These are phyloP conservation scores for Hippocampus guttulatus DNA, from an alignment of 2,113 vertebrate species.

Conservation along the genomic window DNA sequence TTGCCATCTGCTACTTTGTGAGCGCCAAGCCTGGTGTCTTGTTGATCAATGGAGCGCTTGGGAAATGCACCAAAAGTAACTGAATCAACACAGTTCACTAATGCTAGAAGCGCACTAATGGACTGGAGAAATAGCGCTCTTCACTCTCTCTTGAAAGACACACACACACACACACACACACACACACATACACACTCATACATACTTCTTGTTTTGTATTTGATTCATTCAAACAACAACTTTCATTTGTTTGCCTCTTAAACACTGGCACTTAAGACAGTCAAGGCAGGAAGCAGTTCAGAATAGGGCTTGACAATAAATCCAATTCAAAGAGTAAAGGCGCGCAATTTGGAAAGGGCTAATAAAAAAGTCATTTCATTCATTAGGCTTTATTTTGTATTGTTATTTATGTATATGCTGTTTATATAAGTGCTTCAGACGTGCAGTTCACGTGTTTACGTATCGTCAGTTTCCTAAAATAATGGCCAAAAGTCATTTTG, in stretches of 20 bases:
- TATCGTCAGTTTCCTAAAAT: too few relatives aligned
- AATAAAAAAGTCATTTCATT: too few relatives aligned
- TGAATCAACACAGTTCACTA: constrained; percentile 43
- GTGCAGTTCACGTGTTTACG: too few relatives aligned
- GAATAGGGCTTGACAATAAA: too few relatives aligned
- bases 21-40: constrained; percentile 45
- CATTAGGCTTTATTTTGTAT: too few relatives aligned
- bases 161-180: background rate
- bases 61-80: constrained; percentile 58
- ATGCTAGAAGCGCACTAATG: constrained; percentile 59
- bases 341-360: too few relatives aligned
- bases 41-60: constrained; percentile 49
- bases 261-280: constrained; percentile 20
- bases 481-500: too few relatives aligned
- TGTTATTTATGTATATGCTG: too few relatives aligned
- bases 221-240: constrained; percentile 53
- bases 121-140: constrained; percentile 42
- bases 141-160: constrained; percentile 10
- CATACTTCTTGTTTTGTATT: constrained; percentile 36
- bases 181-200: background rate
- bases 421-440: too few relatives aligned
- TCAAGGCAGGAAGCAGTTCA: too few relatives aligned
- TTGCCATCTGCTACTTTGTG: constrained; percentile 28
- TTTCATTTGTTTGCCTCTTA: constrained; percentile 38
- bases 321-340: too few relatives aligned